phyloP scores from a whole-genome alignment of 1,140 invertebrate species.

The Trinorchestia longiramus region DNA sequence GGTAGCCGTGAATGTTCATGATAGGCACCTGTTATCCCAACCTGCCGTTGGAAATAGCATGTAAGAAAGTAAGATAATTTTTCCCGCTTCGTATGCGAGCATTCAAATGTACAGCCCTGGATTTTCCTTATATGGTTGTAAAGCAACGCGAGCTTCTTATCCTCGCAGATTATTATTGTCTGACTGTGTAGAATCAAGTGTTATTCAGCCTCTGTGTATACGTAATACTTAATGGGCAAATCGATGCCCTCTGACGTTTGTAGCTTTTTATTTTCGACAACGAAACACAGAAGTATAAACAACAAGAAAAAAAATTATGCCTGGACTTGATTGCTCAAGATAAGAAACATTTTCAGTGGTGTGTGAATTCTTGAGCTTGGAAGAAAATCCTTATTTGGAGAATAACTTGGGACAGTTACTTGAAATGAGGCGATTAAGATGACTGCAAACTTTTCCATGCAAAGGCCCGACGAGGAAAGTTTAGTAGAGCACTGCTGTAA shows the following conservation, averaged over 20 bases:
- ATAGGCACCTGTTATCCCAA: not conserved
- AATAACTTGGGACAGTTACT: not conserved
- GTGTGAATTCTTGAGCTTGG: not conserved
- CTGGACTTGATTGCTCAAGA: not conserved
- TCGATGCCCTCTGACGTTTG: not conserved
- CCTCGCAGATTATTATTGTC: not conserved
- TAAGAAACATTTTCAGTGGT: not conserved
- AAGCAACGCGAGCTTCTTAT: not conserved
- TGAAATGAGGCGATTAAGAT: not conserved
- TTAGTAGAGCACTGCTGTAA: not conserved
- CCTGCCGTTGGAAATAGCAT: not conserved
- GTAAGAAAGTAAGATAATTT: not conserved
- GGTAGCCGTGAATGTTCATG: too few relatives aligned
- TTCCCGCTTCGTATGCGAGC: not conserved
- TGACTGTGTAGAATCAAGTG: not conserved
- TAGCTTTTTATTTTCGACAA: not conserved
- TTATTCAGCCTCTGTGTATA: not conserved
- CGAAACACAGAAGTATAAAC: not conserved
- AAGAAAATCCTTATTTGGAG: not conserved
- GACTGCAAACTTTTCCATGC: not conserved
- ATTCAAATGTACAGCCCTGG: not conserved
- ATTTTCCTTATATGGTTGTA: not conserved
- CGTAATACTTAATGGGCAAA: not conserved
- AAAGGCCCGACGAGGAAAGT: not conserved
- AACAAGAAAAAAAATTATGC: not conserved